Evolutionary conservation across 2,113 vertebrate species (phyloP), one percentile per base, ranked within the genome.

Genomic region (Suncus etruscus): DNA sequence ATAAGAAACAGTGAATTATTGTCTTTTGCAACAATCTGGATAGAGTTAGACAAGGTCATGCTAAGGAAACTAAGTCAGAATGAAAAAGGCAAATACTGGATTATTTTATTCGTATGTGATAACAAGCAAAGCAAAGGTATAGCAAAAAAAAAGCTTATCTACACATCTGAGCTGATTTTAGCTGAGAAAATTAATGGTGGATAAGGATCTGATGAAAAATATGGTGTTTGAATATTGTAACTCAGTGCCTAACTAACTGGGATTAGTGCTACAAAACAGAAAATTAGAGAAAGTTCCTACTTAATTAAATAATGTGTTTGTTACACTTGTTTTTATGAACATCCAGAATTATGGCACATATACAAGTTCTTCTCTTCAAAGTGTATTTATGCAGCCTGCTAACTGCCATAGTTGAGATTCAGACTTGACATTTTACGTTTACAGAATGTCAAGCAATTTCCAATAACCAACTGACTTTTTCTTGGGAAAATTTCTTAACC

Each of bases 371-470:
- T 72, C 24, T 45, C 22, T 76, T 83, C 81, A 83, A 75, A 47
- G 7, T 24, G 6, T 1, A 18, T 74, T 87, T 70, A n/a, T 65
- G 61, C 24, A 74, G 9, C 14, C 11, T 48, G 22, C 11, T 3
- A 75, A 2, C 6, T 82, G 29, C 0, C 15, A 63, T 39, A 39
- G 39, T 39, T 39, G 31, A 91, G n/a, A 89, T 8, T 58, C 16
- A 27, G 12, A 7, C 48, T 32, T 48, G 18, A 9, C 31, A 54
- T 77, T 31, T 39, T 66, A 54, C 15, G 14, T 31, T 65, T 11
- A 86, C 51, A 91, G 87, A 58, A 61, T 74, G 27, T 86, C 45
- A 65, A 85, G 31, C 25, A 77, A 81, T 90, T 86, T 86, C 86
- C 11, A 51, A 93, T 12, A 91, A 39, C 45, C 11, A 83, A 25